These are phyloP conservation scores for Ophiothrix spiculata DNA, from an alignment of 35 echinoderm and acorn worm species.

Conservation along the genomic window DNA sequence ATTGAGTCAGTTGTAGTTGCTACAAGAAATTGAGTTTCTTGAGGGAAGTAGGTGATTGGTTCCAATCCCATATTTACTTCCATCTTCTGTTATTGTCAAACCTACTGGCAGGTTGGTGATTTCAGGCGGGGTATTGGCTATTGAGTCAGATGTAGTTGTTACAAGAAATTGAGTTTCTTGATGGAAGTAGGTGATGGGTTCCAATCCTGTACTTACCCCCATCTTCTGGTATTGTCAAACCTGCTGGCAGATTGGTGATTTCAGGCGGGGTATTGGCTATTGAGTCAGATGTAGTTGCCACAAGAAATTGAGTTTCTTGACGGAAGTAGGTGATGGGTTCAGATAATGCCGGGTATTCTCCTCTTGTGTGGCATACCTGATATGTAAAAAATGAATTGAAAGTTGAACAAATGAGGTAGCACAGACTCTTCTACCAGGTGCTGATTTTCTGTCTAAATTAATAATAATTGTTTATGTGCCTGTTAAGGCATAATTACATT, in stretches of 20 bases:
- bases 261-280: background rate
- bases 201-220: background rate
- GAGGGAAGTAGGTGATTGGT: background rate
- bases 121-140: background rate
- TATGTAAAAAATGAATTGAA: background rate
- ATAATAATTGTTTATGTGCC: too few relatives aligned
- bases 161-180: background rate
- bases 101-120: background rate
- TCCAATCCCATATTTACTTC: background rate
- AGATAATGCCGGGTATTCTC: background rate
- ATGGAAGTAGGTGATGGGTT: background rate
- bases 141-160: background rate
- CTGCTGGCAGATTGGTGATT: background rate
- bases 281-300: background rate
- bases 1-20: background rate
- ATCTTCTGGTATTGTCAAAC: background rate
- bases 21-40: background rate
- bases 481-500: too few relatives aligned
- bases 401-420: background rate
- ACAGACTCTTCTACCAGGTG: background rate
- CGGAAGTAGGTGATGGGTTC: background rate
- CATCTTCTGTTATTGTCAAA: background rate
- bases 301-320: background rate
- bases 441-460: background rate
- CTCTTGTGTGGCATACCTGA: background rate